Base-by-base conservation (phyloP, 2,113 vertebrate genomes). In the Cranoglanis bouderius region DNA sequence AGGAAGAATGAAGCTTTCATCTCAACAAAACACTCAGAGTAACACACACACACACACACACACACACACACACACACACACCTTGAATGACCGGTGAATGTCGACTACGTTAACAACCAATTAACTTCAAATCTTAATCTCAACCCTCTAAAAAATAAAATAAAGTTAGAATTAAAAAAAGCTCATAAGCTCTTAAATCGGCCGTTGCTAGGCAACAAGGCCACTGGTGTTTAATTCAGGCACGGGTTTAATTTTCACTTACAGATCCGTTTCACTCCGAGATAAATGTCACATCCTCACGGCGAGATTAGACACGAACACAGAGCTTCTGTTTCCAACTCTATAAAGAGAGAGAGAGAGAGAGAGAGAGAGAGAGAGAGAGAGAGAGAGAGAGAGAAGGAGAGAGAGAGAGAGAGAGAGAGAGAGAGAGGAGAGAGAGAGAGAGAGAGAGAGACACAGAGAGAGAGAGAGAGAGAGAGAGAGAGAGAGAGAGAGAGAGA, bases 131-230 rank as follows among this genome's bases (percentile, higher is more conserved):
- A 74, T 74, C 51, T 74, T 53, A 55, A 84, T n/a, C 40, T 67
- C 6, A 46, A 46, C 13, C 38, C 14, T n/a, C 7, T 8, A 86
- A 55, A 40, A 57, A 77, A 75, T 40, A 16, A 53, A 75, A 57
- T 9, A 38, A 59, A 78, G 5, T 0, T 2, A 80, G 32, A 51
- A 16, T 51, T 0, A 72, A 75, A 72, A 46, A 75, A 72, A 38
- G 75, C 75, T n/a, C 29, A 29, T 29, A n/a, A 51, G 75, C 35
- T 38, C 18, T 38, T 72, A 72, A 38, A 72, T 72, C 16, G 16
- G 14, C 70, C 18, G 85, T 86, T 78, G 72, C 85, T 86, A 86
- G 40, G 85, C 35, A 57, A 86, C 85, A 63, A 67, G 29, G 29
- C 83, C 82, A 32, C 32, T n/a, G n/a, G 57, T 77, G 72, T 61